These are phyloP conservation scores for Atopsyche davidsoni DNA, from an alignment of 1,140 invertebrate genomes.

Conservation along the genomic window DNA sequence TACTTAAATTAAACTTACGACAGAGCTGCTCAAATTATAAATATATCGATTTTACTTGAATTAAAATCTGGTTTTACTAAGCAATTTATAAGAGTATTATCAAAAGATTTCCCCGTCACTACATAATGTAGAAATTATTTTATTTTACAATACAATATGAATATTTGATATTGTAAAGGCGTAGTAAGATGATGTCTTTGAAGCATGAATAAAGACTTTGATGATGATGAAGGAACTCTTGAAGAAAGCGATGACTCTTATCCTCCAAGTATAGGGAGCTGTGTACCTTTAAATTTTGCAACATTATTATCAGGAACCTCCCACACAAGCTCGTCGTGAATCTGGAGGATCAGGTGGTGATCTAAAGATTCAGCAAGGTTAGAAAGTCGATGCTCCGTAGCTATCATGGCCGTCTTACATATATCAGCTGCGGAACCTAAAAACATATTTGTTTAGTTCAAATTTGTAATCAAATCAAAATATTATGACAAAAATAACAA, in stretches of 20 bases:
- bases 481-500: neutral
- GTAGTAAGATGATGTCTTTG: too few relatives aligned
- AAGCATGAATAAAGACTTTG: too few relatives aligned
- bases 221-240: conserved; percentile 5
- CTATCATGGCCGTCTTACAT: conserved; percentile 54
- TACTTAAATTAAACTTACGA: neutral
- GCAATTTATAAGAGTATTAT: too few relatives aligned
- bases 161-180: too few relatives aligned
- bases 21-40: too few relatives aligned
- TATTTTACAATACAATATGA: too few relatives aligned
- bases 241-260: conserved; percentile 21
- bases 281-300: conserved; percentile 33
- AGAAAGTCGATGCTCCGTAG: conserved; percentile 35
- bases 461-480: neutral
- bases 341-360: conserved; percentile 47
- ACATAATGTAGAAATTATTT: neutral
- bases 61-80: too few relatives aligned
- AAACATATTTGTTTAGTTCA: neutral
- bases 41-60: too few relatives aligned
- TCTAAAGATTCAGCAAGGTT: conserved; percentile 12
- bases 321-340: conserved; percentile 57
- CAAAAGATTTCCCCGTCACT: too few relatives aligned
- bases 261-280: too few relatives aligned
- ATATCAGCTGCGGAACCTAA: conserved; percentile 55
- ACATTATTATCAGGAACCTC: conserved; percentile 39